Conservation (phyloP, 2,113 vertebrate species). For the Phylloscopus trochilus region DNA sequence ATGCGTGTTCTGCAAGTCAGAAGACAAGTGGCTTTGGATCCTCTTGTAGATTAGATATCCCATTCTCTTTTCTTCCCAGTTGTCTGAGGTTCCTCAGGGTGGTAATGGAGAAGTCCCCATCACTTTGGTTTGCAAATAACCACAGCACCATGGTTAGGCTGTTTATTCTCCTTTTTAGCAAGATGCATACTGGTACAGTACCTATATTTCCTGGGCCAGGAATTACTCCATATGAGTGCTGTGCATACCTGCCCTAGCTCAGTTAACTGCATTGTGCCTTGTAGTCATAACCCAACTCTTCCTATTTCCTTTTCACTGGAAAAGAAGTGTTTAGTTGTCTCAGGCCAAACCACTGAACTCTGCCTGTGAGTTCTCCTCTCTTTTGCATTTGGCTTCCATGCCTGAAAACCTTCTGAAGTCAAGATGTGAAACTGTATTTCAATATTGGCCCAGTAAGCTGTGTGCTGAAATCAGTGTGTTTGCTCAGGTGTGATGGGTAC, state of each 20-base stretch:
- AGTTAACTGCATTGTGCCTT: background rate
- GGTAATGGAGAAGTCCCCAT: background rate
- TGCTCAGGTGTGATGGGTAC: background rate
- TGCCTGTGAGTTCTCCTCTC: background rate
- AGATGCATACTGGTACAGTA: background rate
- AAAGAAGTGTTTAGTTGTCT: background rate
- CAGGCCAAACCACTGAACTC: background rate
- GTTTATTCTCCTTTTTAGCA: background rate
- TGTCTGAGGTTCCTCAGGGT: background rate
- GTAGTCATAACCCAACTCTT: background rate
- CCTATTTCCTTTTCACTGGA: background rate
- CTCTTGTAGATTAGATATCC: background rate
- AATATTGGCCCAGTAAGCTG: background rate
- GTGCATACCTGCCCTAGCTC: background rate
- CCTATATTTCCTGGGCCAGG: background rate
- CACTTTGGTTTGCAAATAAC: background rate
- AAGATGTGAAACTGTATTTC: background rate
- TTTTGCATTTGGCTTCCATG: background rate
- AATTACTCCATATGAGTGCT: background rate
- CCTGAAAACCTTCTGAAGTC: background rate
- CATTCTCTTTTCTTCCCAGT: background rate
- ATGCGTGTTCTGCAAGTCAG: background rate
- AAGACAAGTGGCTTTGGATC: background rate
- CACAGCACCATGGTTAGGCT: background rate
- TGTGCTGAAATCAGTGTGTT: constrained; percentile 13